phyloP scores from a whole-genome alignment of 2,113 vertebrate genomes.

The Bufo bufo region DNA sequence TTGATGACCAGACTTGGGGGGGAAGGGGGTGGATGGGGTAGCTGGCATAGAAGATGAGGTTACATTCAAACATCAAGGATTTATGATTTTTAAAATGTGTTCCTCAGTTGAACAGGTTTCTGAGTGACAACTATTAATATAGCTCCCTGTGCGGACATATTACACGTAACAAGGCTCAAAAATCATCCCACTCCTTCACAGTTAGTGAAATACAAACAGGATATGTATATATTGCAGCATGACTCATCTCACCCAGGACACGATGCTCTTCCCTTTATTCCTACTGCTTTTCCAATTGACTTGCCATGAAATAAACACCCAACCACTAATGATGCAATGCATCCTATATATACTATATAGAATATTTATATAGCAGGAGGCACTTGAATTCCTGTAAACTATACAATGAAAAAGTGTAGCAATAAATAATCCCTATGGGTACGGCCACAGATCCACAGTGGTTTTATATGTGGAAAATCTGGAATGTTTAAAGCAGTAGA shows the following conservation, averaged over 20 bases:
- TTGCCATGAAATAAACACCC: constrained; percentile 7
- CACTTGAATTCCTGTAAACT: not conserved
- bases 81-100: constrained; percentile 57
- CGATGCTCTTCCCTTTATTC: not conserved
- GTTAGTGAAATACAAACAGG: constrained; percentile 2
- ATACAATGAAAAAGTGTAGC: not conserved
- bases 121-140: constrained; percentile 18
- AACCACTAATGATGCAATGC: constrained; percentile 10
- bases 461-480: no score
- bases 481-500: no score
- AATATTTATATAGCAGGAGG: not conserved
- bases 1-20: constrained; percentile 65
- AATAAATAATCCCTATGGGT: not conserved
- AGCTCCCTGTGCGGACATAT: not conserved
- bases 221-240: constrained; percentile 5
- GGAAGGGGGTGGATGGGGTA: constrained; percentile 57
- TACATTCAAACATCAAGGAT: constrained; percentile 66
- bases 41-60: constrained; percentile 64
- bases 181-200: constrained; percentile 10
- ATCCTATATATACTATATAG: not conserved
- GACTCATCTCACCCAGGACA: constrained; percentile 16
- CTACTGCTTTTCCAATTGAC: not conserved
- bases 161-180: not conserved
- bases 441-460: no score
- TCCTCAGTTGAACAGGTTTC: constrained; percentile 28